phyloP scores from a whole-genome alignment of 1,140 invertebrate genomes.

The Scaptomyza pallida region DNA sequence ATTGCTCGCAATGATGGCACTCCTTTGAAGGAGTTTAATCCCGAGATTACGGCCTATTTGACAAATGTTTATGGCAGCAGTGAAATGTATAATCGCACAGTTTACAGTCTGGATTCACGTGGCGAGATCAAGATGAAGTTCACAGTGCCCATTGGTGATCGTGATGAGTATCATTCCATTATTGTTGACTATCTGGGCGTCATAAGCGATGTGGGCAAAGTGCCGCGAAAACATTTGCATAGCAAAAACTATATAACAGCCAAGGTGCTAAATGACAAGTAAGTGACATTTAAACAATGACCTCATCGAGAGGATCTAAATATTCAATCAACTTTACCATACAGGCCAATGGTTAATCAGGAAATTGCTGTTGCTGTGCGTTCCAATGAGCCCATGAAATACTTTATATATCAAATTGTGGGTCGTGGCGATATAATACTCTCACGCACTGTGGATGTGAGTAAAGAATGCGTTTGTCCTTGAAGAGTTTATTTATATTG shows the following conservation, averaged over 20 bases:
- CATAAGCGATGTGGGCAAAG: slow-evolving; percentile 89
- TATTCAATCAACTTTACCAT: background rate
- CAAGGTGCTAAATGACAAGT: slow-evolving; percentile 87
- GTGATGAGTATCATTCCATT: slow-evolving; percentile 84
- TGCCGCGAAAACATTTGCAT: slow-evolving; percentile 89
- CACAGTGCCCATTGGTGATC: slow-evolving; percentile 86
- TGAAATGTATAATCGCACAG: slow-evolving; percentile 86
- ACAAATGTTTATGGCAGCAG: slow-evolving; percentile 88
- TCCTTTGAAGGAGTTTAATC: slow-evolving; percentile 87
- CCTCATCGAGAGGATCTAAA: background rate
- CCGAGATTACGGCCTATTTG: slow-evolving; percentile 87
- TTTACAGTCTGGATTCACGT: slow-evolving; percentile 87
- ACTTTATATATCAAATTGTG: slow-evolving; percentile 92
- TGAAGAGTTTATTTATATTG: background rate
- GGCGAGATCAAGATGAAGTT: slow-evolving; percentile 90
- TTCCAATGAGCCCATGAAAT: slow-evolving; percentile 91
- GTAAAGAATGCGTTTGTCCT: background rate
- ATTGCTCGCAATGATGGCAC: slow-evolving; percentile 89
- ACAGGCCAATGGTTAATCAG: slow-evolving; percentile 87
- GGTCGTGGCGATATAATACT: slow-evolving; percentile 93
- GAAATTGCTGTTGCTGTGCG: slow-evolving; percentile 93
- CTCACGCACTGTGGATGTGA: slow-evolving; percentile 88
- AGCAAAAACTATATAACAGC: slow-evolving; percentile 91
- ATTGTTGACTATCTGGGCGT: slow-evolving; percentile 87
- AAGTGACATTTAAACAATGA: slow-evolving; percentile 8